These are phyloP conservation scores for Chaetura pelagica DNA, from an alignment of 2,113 vertebrate genomes.

Conservation along the genomic window DNA sequence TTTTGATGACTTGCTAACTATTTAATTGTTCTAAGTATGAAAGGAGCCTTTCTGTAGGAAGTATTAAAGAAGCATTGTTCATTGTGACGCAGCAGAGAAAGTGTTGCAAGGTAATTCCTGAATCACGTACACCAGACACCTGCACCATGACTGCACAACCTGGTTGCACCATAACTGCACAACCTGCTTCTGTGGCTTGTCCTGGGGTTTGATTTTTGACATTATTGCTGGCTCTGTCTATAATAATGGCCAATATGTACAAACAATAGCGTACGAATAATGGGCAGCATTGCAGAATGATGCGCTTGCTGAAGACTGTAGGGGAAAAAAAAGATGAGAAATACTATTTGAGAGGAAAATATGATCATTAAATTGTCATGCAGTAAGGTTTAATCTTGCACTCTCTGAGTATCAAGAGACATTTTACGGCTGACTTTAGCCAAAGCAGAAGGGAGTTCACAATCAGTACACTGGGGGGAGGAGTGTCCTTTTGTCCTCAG, in stretches of 20 bases:
- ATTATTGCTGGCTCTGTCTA: not conserved
- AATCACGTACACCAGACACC: fast-evolving
- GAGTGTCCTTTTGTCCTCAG: not conserved
- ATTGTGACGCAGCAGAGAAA: not conserved
- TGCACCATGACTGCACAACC: not conserved
- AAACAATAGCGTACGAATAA: not conserved
- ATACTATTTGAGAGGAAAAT: not conserved
- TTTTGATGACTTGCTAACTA: not conserved
- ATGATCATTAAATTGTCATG: fast-evolving
- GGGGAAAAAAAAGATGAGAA: not conserved
- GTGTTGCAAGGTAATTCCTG: not conserved
- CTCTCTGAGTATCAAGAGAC: not conserved
- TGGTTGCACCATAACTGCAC: not conserved
- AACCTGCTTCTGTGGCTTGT: not conserved
- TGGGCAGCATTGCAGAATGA: not conserved
- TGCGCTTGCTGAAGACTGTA: not conserved
- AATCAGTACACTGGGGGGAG: not conserved
- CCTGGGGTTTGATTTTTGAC: not conserved
- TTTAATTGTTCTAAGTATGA: not conserved
- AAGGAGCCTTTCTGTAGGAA: not conserved
- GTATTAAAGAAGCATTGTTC: not conserved
- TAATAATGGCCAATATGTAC: no score
- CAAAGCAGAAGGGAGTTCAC: not conserved
- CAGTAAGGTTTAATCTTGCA: not conserved
- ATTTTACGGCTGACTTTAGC: not conserved